These are phyloP conservation scores for Oscarella lobularis DNA, from an alignment of 37 sponge, comb jelly and placozoan species.

Conservation along the genomic window DNA sequence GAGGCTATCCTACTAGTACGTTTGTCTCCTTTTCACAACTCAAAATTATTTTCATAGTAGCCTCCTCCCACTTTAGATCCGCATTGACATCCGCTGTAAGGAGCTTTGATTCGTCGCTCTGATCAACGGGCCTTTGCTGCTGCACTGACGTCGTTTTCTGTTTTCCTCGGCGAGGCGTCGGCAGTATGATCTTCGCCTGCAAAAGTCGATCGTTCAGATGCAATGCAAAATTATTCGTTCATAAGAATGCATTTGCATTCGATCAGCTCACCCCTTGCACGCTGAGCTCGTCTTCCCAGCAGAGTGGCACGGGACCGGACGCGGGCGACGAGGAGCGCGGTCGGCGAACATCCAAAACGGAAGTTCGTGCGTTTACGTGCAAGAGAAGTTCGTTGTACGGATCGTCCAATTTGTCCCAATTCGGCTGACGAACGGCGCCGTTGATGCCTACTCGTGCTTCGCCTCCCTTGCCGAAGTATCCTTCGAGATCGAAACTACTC, in stretches of 20 bases:
- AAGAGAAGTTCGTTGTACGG: neutral
- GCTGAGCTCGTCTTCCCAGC: neutral
- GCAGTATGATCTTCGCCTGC: no score
- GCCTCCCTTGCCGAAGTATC: neutral
- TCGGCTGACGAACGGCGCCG: neutral
- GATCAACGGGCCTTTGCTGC: no score
- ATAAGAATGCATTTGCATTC: conserved; percentile 6
- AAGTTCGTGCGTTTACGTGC: neutral
- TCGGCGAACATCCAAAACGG: neutral
- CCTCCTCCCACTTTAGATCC: no score
- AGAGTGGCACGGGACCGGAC: neutral
- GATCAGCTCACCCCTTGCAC: neutral
- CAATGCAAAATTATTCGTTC: no score
- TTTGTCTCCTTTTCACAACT: conserved; percentile 3
- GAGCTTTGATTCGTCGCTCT: no score
- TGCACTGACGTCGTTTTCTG: no score
- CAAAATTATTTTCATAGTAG: no score
- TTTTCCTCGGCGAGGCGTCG: no score
- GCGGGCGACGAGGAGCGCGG: neutral
- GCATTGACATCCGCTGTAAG: no score
- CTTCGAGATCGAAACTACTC: neutral
- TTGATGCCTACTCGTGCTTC: neutral
- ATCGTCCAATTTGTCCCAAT: neutral
- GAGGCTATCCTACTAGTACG: neutral
- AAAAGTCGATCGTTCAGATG: no score